Evolutionary conservation across 2,797 vertebrate genomes (phyloP).

Genomic region (Pseudochirops cupreus): DNA sequence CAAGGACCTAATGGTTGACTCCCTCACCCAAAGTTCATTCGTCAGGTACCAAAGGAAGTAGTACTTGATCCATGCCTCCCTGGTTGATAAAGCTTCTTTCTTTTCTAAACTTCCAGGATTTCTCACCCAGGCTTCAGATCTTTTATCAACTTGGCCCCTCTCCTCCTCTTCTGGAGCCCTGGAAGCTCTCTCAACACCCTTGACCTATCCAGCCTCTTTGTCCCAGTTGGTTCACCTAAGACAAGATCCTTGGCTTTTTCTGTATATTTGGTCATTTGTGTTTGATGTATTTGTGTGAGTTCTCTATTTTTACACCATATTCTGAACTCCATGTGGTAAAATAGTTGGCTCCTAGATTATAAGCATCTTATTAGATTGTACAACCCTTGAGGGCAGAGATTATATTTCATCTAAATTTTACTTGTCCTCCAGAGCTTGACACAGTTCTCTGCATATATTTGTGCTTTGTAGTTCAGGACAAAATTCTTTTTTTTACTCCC

Average conservation of each 20-base stretch:
- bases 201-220: no score
- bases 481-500: background rate
- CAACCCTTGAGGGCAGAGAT: background rate
- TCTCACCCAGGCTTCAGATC: no score
- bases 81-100: no score
- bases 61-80: no score
- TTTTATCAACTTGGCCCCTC: no score
- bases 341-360: background rate
- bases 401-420: background rate
- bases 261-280: background rate
- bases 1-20: no score
- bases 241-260: background rate
- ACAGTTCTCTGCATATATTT: background rate
- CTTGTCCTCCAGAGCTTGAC: background rate
- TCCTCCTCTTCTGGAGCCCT: no score
- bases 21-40: no score
- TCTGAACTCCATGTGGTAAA: background rate
- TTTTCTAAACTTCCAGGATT: no score
- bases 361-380: background rate
- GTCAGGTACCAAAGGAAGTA: no score
- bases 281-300: background rate
- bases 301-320: background rate
- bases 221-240: no score
- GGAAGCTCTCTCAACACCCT: no score
- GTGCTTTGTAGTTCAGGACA: background rate